phyloP scores from a whole-genome alignment of 2,113 vertebrate genomes.

The Sapajus apella region DNA sequence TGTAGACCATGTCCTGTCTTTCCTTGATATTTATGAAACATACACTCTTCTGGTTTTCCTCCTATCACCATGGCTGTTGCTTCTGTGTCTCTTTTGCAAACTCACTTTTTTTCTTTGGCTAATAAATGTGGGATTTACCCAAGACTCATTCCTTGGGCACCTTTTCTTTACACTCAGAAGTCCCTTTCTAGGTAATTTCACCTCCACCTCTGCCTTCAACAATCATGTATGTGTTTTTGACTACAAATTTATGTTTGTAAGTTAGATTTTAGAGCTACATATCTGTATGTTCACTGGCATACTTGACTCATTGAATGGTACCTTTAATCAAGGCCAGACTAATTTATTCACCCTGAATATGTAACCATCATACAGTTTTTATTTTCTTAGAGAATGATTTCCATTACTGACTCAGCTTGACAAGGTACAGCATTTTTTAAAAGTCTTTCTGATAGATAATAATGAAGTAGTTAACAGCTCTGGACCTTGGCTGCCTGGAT shows the following conservation, averaged over 20 bases:
- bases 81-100: not conserved
- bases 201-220: not conserved
- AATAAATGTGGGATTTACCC: not conserved
- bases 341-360: not conserved
- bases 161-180: not conserved
- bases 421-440: not conserved
- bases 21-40: not conserved
- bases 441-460: not conserved
- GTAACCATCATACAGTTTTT: not conserved
- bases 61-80: not conserved
- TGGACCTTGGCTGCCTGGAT: not conserved
- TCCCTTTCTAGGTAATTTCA: not conserved
- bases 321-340: not conserved
- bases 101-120: not conserved
- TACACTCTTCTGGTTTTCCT: not conserved
- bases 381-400: slow-evolving; percentile 2
- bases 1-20: not conserved
- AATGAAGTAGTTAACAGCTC: not conserved
- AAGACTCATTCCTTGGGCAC: not conserved
- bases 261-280: not conserved
- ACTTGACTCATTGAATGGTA: not conserved
- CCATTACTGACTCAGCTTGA: not conserved
- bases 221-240: not conserved
- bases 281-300: not conserved
- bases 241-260: not conserved